Conservation (phyloP, 2,113 vertebrate genomes). For the Bujurquina vittata region DNA sequence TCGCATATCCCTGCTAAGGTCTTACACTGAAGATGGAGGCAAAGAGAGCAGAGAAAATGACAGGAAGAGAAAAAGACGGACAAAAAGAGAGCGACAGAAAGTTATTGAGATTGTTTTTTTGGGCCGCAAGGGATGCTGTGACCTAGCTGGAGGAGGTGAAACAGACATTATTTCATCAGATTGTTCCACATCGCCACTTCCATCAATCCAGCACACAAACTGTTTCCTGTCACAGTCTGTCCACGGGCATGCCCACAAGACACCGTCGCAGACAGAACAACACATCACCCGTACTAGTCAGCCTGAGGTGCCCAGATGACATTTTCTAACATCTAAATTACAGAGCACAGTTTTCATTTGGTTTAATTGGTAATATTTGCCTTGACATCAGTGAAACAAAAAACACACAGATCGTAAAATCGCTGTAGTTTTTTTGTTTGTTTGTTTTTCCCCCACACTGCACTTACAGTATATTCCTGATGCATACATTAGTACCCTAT, state of each 20-base stretch:
- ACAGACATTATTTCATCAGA: conserved; percentile 71
- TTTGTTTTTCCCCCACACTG: not conserved
- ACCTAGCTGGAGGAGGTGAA: conserved; percentile 73
- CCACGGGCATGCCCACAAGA: conserved; percentile 58
- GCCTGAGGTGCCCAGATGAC: conserved; percentile 28
- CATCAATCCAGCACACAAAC: conserved; percentile 64
- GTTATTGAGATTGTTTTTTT: conserved; percentile 68
- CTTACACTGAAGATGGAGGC: conserved; percentile 86
- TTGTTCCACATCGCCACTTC: conserved; percentile 70
- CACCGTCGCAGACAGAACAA: conserved; percentile 52
- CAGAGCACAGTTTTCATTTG: conserved; percentile 36
- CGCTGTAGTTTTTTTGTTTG: not conserved
- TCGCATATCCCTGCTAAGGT: conserved; percentile 92
- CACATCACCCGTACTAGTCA: conserved; percentile 36
- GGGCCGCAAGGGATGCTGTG: conserved; percentile 54
- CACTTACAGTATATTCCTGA: not conserved
- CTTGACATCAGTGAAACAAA: conserved; percentile 17
- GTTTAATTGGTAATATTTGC: conserved; percentile 7
- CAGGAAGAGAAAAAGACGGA: conserved; percentile 13
- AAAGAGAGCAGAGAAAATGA: conserved; percentile 28
- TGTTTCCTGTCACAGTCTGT: conserved; percentile 67
- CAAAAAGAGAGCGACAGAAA: conserved; percentile 53
- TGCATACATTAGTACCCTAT: not conserved
- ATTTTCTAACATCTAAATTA: conserved; percentile 62
- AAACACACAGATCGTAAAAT: not conserved